These are phyloP conservation scores for Nephotettix cincticeps DNA, from an alignment of 1,140 invertebrate species.

Conservation along the genomic window DNA sequence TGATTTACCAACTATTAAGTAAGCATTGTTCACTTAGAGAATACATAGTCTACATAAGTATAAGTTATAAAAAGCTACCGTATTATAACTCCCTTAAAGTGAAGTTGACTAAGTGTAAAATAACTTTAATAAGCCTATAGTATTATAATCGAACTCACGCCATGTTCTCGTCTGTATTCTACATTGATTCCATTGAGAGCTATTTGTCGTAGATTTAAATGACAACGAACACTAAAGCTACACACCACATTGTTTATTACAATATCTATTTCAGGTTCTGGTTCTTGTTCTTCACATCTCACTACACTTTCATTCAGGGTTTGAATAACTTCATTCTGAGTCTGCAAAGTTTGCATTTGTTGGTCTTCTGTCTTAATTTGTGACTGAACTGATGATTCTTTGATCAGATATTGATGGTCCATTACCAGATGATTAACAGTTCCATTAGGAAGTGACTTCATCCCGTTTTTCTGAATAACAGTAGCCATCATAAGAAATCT, in stretches of 20 bases:
- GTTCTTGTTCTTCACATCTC: constrained; percentile 8
- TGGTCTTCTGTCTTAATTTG: neutral
- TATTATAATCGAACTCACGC: constrained; percentile 68
- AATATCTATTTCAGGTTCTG: constrained; percentile 71
- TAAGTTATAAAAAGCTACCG: too few species aligned
- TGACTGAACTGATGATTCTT: neutral
- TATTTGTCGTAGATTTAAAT: constrained; percentile 94
- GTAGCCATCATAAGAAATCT: constrained; percentile 34
- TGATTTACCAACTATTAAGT: too few species aligned
- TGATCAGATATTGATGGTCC: constrained; percentile 23
- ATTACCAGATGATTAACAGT: constrained; percentile 32
- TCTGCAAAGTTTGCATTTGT: neutral
- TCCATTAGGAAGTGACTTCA: constrained; percentile 37
- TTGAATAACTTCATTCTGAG: neutral
- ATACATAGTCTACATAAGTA: too few species aligned
- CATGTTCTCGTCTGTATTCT: constrained; percentile 92
- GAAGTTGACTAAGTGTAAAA: too few species aligned
- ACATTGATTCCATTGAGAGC: constrained; percentile 92
- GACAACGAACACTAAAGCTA: constrained; percentile 95
- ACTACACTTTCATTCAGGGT: neutral
- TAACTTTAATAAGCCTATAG: too few species aligned
- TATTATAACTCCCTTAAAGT: too few species aligned
- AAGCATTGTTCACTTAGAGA: too few species aligned
- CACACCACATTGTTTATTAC: constrained; percentile 99
- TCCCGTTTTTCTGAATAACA: constrained; percentile 35